These are phyloP conservation scores for Ceyx melanurus DNA, from an alignment of 2,113 vertebrate genomes.

Conservation along the genomic window DNA sequence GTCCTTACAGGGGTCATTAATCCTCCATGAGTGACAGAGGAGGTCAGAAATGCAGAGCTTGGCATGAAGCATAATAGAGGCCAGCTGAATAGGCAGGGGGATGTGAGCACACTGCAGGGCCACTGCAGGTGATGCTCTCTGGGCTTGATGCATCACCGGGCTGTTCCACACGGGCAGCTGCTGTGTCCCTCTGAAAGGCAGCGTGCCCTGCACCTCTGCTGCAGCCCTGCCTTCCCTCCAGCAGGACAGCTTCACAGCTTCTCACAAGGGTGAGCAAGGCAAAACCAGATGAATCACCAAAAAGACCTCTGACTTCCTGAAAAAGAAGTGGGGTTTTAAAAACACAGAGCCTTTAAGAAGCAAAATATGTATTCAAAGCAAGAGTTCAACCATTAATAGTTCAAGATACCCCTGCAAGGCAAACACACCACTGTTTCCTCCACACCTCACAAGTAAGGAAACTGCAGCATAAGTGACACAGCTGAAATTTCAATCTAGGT, in stretches of 20 bases:
- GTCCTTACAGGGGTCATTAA: neutral
- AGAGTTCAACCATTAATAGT: neutral
- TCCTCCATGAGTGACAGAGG: neutral
- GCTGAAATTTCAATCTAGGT: neutral
- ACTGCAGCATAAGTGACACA: neutral
- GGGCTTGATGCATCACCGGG: neutral
- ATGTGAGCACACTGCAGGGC: neutral
- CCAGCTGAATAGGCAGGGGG: neutral
- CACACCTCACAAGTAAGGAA: neutral
- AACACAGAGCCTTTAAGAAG: neutral
- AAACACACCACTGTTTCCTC: neutral
- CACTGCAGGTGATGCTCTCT: accelerated
- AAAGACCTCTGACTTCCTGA: neutral
- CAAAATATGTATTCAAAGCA: neutral
- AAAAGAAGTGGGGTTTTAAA: neutral
- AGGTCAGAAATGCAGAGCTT: neutral
- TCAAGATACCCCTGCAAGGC: neutral
- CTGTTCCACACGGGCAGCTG: neutral
- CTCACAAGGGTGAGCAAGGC: neutral
- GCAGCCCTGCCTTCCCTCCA: neutral
- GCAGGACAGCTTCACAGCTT: neutral
- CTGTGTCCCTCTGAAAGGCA: neutral
- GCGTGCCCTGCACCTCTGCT: accelerated
- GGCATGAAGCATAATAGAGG: neutral
- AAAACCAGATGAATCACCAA: neutral